These are phyloP conservation scores for Neelides folsomi DNA, from an alignment of 2,888 invertebrate species.

Conservation along the genomic window DNA sequence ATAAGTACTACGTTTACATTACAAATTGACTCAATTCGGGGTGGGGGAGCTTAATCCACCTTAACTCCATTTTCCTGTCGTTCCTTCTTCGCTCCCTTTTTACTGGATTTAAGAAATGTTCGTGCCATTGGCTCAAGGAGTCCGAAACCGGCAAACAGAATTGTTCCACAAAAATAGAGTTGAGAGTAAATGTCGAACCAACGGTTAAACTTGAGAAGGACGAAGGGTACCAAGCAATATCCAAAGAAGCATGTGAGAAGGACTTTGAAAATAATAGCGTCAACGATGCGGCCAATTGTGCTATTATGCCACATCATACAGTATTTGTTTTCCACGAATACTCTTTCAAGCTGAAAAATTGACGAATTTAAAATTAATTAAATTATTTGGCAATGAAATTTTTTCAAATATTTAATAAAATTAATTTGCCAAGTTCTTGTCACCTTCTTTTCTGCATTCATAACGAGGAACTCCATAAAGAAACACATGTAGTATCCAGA, in stretches of 20 bases:
- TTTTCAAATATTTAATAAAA: not conserved
- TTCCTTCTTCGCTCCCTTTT: not conserved
- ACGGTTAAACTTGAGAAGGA: constrained; percentile 52
- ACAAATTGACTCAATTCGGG: too few species aligned
- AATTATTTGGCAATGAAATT: too few species aligned
- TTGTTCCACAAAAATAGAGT: constrained; percentile 55
- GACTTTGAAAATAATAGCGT: constrained; percentile 46
- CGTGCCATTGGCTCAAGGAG: constrained; percentile 40
- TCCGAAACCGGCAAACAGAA: constrained; percentile 54
- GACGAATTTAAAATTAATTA: not conserved
- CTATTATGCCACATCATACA: constrained; percentile 38
- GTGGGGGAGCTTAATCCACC: not conserved
- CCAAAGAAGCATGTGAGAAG: constrained; percentile 74
- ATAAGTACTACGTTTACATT: too few species aligned
- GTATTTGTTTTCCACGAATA: constrained; percentile 44
- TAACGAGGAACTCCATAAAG: constrained; percentile 76
- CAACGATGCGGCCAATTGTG: constrained; percentile 26
- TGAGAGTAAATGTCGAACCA: constrained; percentile 53
- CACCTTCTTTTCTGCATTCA: constrained; percentile 72
- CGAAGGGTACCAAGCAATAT: constrained; percentile 64
- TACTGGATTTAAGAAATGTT: constrained; percentile 28
- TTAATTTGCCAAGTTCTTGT: constrained; percentile 33
- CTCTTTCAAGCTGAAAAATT: constrained; percentile 44
- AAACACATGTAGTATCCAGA: constrained; percentile 89
- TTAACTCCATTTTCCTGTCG: not conserved